These are phyloP conservation scores for Melanophora roralis DNA, from an alignment of 2,888 invertebrate genomes.

Conservation along the genomic window DNA sequence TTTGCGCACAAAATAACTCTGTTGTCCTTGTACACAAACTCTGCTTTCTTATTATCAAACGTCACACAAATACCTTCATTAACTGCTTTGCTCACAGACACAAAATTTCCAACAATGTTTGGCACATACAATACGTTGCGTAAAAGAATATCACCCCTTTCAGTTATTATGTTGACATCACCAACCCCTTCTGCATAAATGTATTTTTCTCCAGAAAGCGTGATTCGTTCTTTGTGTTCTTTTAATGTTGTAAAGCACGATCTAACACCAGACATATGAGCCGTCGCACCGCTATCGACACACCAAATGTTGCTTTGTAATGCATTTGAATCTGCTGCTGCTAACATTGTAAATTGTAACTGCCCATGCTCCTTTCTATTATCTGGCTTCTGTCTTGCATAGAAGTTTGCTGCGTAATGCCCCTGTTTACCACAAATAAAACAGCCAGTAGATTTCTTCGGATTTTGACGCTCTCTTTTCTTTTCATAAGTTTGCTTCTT, in stretches of 20 bases:
- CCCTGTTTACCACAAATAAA: conserved; percentile 15
- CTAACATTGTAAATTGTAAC: background rate
- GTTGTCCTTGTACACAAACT: background rate
- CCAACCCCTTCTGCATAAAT: conserved; percentile 35
- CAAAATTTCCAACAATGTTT: conserved; percentile 40
- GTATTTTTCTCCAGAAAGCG: background rate
- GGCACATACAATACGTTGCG: conserved; percentile 43
- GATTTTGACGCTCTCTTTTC: background rate
- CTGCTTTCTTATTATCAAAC: background rate
- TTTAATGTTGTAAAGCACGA: conserved; percentile 11
- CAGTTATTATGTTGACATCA: conserved; percentile 5
- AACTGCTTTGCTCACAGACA: conserved; percentile 35
- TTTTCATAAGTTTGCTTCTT: background rate
- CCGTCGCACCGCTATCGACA: background rate
- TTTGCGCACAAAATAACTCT: background rate
- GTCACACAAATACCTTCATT: no score
- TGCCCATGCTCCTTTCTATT: background rate
- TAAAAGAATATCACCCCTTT: conserved; percentile 5
- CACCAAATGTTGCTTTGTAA: background rate
- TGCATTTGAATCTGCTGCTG: background rate
- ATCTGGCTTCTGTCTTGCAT: background rate
- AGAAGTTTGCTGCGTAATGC: conserved; percentile 18
- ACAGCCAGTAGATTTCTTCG: background rate
- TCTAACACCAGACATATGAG: conserved; percentile 39
- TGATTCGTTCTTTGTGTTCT: no score